These are phyloP conservation scores for Spodoptera frugiperda DNA, from an alignment of 1,140 invertebrate species.

Conservation along the genomic window DNA sequence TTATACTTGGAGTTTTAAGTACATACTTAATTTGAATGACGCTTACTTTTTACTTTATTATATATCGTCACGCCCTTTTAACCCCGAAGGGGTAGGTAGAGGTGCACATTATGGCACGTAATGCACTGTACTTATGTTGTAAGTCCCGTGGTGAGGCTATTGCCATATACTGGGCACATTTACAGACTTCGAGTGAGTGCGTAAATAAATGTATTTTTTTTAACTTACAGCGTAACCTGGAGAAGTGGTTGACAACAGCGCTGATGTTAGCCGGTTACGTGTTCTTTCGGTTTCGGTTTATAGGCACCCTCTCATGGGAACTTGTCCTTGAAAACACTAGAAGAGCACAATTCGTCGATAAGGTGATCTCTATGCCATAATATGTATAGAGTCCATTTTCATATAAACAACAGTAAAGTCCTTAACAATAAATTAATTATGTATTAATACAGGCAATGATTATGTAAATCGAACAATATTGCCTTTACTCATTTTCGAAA, in stretches of 20 bases:
- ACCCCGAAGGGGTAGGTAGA: too few species aligned
- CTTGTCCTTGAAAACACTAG: slow-evolving; percentile 65
- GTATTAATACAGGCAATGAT: neutral
- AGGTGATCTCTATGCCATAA: slow-evolving; percentile 51
- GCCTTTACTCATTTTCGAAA: neutral
- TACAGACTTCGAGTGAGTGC: too few species aligned
- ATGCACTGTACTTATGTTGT: too few species aligned
- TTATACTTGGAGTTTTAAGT: too few species aligned
- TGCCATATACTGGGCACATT: too few species aligned
- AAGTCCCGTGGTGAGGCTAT: too few species aligned
- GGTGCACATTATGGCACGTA: too few species aligned
- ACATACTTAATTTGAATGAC: too few species aligned
- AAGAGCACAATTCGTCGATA: slow-evolving; percentile 67
- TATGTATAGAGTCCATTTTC: neutral
- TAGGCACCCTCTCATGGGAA: slow-evolving; percentile 74
- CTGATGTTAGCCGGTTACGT: slow-evolving; percentile 74
- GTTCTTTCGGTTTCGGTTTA: slow-evolving; percentile 68
- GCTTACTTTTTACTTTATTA: too few species aligned
- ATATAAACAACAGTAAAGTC: too few species aligned
- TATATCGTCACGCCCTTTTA: too few species aligned
- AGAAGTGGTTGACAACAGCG: slow-evolving; percentile 75
- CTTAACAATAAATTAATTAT: too few species aligned
- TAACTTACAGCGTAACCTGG: slow-evolving; percentile 51
- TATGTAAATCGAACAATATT: neutral
- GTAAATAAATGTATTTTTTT: neutral